Evolutionary conservation across 2,797 vertebrate species (phyloP).

Genomic region (Cirrhinus mrigala): DNA sequence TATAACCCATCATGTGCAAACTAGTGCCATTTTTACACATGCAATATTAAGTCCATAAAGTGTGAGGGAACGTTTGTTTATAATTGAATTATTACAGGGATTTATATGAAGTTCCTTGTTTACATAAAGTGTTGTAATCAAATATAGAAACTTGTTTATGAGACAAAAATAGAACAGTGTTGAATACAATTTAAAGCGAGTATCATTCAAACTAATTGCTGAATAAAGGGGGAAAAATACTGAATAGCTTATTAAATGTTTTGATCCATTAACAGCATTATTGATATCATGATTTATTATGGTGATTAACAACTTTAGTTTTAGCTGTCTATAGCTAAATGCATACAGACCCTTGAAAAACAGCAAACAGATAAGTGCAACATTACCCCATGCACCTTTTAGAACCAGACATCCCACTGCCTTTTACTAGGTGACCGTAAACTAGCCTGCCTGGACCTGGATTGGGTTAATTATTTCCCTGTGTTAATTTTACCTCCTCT

Average conservation of each 20-base stretch:
- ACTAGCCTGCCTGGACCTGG: constrained; percentile 74
- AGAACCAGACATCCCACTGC: constrained; percentile 76
- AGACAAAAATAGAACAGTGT: neutral
- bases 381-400: constrained; percentile 57
- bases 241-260: neutral
- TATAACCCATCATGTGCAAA: neutral
- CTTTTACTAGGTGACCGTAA: constrained; percentile 80
- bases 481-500: constrained; percentile 75
- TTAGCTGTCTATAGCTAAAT: neutral
- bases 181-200: neutral
- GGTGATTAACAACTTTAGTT: neutral
- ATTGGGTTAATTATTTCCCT: constrained; percentile 87
- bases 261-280: neutral
- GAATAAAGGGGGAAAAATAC: too few relatives aligned
- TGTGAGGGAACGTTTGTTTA: neutral
- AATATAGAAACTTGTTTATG: neutral
- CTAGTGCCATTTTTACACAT: neutral
- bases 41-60: neutral
- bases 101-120: neutral
- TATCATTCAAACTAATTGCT: neutral
- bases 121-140: neutral
- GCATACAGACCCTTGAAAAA: constrained; percentile 51
- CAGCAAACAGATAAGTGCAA: constrained; percentile 78
- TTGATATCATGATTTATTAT: neutral
- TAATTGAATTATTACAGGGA: neutral